A percentile compares a stretch with the other conserved stretches of the same genome.
Evolutionary conservation across 2,888 invertebrate genomes (phyloP).

Genomic region (Psylliodes chrysocephalus): DNA sequence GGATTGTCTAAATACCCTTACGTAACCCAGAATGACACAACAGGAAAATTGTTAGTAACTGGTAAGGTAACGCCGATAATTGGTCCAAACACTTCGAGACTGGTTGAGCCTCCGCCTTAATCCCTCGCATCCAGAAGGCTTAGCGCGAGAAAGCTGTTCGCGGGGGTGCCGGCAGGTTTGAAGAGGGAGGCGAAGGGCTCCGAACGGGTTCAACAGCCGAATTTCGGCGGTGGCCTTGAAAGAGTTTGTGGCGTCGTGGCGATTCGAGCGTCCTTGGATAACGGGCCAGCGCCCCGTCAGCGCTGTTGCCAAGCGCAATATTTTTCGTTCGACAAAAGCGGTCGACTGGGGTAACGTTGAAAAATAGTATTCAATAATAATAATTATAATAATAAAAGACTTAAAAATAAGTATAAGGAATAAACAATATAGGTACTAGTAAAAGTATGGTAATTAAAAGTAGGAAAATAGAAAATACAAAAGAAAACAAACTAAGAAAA

Average conservation of each 20-base stretch:
- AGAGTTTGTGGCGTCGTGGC: conserved; percentile 47
- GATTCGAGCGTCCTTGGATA: conserved; percentile 45
- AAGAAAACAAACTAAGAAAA: too few relatives aligned
- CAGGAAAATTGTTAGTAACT: conserved; percentile 2
- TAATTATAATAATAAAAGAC: too few relatives aligned
- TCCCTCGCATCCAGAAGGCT: conserved; percentile 10
- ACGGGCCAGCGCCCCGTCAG: conserved; percentile 44
- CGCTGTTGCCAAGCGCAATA: conserved; percentile 21
- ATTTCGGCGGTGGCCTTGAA: conserved; percentile 46
- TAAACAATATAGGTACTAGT: too few relatives aligned
- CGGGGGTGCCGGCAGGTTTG: too few relatives aligned
- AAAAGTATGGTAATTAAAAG: too few relatives aligned
- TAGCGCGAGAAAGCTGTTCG: conserved; percentile 4
- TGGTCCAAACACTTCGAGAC: conserved; percentile 5
- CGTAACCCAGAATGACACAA: conserved; percentile 3
- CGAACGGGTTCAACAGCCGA: conserved; percentile 22
- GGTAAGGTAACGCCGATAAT: conserved; percentile 2
- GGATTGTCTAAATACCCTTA: not conserved
- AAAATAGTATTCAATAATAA: too few relatives aligned
- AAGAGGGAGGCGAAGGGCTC: not conserved
- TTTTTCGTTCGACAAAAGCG: too few relatives aligned
- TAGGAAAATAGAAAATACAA: too few relatives aligned
- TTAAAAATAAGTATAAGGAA: too few relatives aligned
- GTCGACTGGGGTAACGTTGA: too few relatives aligned
- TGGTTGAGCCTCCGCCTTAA: conserved; percentile 10